These are phyloP conservation scores for Blastobasis adustella DNA, from an alignment of 2,888 invertebrate species.

Conservation along the genomic window DNA sequence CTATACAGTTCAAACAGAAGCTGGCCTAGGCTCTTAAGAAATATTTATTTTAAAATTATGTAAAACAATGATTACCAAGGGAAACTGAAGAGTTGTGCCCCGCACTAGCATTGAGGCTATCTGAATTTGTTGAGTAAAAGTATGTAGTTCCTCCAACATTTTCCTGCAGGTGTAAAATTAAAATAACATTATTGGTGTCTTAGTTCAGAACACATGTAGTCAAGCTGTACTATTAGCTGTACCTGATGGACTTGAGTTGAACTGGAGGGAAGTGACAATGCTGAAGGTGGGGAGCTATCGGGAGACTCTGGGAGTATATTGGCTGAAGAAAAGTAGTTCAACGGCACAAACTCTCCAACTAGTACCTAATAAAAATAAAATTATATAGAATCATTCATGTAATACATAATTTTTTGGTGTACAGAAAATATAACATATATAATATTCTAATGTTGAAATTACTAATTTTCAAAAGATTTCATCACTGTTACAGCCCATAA, in stretches of 20 bases:
- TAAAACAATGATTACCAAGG: conserved; percentile 34
- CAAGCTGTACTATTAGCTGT: conserved; percentile 5
- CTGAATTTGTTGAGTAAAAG: conserved; percentile 84
- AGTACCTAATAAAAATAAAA: conserved; percentile 28
- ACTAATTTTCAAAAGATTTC: no score
- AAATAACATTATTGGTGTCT: no score
- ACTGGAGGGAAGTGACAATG: conserved; percentile 26
- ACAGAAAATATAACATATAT: no score
- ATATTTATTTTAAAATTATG: no score
- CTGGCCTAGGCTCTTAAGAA: no score
- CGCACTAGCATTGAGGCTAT: conserved; percentile 58
- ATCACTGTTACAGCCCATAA: no score
- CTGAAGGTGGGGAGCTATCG: conserved; percentile 44
- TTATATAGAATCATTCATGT: no score
- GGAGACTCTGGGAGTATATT: conserved; percentile 48
- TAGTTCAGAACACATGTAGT: no score
- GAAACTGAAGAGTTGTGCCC: conserved; percentile 47
- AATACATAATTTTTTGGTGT: no score
- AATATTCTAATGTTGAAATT: no score
- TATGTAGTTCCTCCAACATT: conserved; percentile 97
- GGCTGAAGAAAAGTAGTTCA: conserved; percentile 45
- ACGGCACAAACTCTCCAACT: conserved; percentile 55
- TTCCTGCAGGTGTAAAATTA: conserved; percentile 70
- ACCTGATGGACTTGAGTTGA: conserved; percentile 62
- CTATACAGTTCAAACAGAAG: no score